Percentiles rank a stretch among this genome's conserved stretches.
phyloP scores from a whole-genome alignment of 2,797 vertebrate genomes.

The Crax fasciolata region DNA sequence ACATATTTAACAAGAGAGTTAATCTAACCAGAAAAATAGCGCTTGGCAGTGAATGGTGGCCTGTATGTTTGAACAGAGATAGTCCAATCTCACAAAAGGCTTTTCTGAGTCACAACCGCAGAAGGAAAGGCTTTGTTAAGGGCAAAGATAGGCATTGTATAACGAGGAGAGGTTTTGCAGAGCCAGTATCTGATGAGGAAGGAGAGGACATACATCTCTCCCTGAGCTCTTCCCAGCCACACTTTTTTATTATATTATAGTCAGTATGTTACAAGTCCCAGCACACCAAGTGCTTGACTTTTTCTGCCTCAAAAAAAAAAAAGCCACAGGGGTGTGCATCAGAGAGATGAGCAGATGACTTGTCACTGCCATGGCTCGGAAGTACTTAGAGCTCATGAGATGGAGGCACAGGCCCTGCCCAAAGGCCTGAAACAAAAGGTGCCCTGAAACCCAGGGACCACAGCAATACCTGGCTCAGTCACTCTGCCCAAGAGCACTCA shows the following conservation, averaged over 20 bases:
- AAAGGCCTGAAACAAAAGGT: neutral
- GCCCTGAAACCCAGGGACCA: neutral
- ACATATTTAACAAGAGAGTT: slow-evolving; percentile 4
- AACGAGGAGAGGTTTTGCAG: neutral
- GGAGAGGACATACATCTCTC: neutral
- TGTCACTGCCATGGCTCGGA: neutral
- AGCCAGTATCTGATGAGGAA: neutral
- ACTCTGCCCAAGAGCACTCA: neutral
- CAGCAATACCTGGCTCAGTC: neutral
- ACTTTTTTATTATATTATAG: neutral
- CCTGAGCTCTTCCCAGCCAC: neutral
- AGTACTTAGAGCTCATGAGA: neutral
- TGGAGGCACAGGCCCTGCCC: accelerated
- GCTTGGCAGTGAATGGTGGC: neutral
- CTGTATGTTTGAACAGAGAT: neutral
- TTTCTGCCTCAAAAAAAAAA: neutral
- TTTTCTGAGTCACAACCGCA: accelerated
- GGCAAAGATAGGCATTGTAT: neutral
- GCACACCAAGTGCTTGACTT: neutral
- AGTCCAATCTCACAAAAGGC: neutral
- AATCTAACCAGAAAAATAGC: neutral
- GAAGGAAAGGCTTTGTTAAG: slow-evolving; percentile 4
- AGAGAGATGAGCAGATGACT: neutral
- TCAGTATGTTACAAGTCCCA: neutral
- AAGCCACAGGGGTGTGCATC: accelerated